A percentile compares a stretch with the other conserved stretches of the same genome.
phyloP scores from a whole-genome alignment of 2,888 invertebrate species.

The Spialia ferax region DNA sequence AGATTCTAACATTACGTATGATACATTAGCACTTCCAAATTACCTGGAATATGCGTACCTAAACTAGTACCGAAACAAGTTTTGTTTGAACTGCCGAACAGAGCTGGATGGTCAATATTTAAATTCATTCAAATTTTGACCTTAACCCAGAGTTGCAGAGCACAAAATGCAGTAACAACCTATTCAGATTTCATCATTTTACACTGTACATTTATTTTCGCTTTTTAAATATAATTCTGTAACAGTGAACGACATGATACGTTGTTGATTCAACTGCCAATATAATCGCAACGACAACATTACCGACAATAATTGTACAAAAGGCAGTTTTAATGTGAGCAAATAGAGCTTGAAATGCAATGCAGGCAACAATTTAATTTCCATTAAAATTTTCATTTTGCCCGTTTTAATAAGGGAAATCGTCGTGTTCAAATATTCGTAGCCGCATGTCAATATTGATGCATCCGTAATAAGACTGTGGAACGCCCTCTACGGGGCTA shows the following conservation, averaged over 20 bases:
- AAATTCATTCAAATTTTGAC: not conserved
- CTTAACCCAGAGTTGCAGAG: not conserved
- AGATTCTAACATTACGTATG: not conserved
- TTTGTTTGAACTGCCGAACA: not conserved
- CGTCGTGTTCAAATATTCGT: conserved; percentile 3
- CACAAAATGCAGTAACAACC: not conserved
- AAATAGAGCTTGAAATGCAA: not conserved
- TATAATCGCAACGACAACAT: not conserved
- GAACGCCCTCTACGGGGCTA: not conserved
- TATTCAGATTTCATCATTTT: conserved; percentile 1
- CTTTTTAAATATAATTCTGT: conserved; percentile 3
- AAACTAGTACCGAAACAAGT: not conserved
- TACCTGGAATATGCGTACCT: not conserved
- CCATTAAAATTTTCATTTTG: conserved; percentile 4
- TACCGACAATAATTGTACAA: not conserved
- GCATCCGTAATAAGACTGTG: not conserved
- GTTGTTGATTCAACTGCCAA: not conserved
- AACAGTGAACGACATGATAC: not conserved
- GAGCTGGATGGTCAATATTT: not conserved
- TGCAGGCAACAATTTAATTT: not conserved
- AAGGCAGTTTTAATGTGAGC: not conserved
- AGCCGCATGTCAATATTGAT: conserved; percentile 6
- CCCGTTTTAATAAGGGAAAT: conserved; percentile 5
- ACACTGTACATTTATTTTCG: not conserved
- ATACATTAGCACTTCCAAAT: not conserved